Conservation (phyloP, 2,797 vertebrate species). For the Anniella stebbinsi region DNA sequence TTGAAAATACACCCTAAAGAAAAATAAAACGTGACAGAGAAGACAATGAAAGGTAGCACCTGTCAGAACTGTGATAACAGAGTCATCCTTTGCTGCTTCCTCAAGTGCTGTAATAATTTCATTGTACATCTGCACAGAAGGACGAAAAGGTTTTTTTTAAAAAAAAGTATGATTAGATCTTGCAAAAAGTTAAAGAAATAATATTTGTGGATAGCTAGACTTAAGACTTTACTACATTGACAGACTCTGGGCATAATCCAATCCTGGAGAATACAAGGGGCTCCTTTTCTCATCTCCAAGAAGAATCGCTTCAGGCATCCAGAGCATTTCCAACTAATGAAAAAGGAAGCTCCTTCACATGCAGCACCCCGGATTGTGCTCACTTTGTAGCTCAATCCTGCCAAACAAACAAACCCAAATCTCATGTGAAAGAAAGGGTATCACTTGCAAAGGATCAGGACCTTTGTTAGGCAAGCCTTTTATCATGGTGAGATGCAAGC, state of each 20-base stretch:
- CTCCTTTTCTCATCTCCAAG: background rate
- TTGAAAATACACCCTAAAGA: background rate
- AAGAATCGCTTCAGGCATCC: background rate
- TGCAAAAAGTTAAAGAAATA: background rate
- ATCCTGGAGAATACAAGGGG: background rate
- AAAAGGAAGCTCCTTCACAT: background rate
- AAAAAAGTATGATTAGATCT: background rate
- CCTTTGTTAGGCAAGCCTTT: background rate
- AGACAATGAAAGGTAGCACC: conserved; percentile 76
- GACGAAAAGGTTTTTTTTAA: conserved; percentile 1
- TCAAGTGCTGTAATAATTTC: conserved; percentile 88
- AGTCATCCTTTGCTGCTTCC: conserved; percentile 86
- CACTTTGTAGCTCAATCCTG: background rate
- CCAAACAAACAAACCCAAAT: too few relatives aligned
- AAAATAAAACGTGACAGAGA: conserved; percentile 13
- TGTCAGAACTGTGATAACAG: conserved; percentile 88
- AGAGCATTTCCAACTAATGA: background rate
- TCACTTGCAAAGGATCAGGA: background rate
- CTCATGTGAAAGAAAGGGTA: background rate
- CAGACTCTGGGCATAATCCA: background rate
- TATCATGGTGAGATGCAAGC: background rate
- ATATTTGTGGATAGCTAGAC: background rate
- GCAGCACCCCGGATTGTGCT: background rate
- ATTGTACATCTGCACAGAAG: conserved; percentile 84
- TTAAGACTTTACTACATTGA: background rate